Base-by-base conservation (phyloP, 1,140 invertebrate species). In the Kradibia gibbosae region DNA sequence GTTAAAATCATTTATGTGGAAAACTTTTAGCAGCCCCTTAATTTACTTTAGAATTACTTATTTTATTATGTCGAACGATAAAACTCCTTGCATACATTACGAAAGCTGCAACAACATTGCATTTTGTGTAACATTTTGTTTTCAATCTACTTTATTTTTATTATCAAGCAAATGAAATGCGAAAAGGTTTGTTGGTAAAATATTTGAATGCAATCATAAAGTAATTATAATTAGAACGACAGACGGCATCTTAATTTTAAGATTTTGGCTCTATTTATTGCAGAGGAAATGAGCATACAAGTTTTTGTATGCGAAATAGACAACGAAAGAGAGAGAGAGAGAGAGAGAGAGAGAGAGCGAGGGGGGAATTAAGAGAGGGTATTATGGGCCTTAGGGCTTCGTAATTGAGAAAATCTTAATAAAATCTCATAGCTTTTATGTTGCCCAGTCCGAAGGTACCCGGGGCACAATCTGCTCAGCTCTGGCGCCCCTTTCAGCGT, bases 381-480 rank as follows among this genome's bases (percentile, higher is more conserved):
- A 31, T n/a, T 17, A 39, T 15, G 62, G 20, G 28, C 62, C 62
- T 39, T 36, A 39, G 62, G 62, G 62, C 62, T 28, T 67, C 62
- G 25, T 67, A 34, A 67, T 67, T 78, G 45, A 78, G 77, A 71
- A 78, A 78, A 78, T 78, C 65, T 78, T 71, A 78, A 70, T 78
- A 71, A 78, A 78, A 78, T 78, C 77, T 70, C 77, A 5, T 48
- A 45, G 76, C 60, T 78, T 78, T 78, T 67, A 45, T 67, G 76
- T 36, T 53, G 10, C 4, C 17, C 20, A 48, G 36, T 62, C 62
- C 36, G 60, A 15, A 78, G 76, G 25, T 50, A 78, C 31, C 62
- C 45, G 45, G 60, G 34, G 36, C 31, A 28, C 4, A 20, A 10
- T 22, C 62, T 8, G 34, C 62, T n/a, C 34, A 22, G 62, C 62